Evolutionary conservation across 2,113 vertebrate species (phyloP), one percentile per base, ranked within the genome.

Genomic region (Sphyrna mokarran): DNA sequence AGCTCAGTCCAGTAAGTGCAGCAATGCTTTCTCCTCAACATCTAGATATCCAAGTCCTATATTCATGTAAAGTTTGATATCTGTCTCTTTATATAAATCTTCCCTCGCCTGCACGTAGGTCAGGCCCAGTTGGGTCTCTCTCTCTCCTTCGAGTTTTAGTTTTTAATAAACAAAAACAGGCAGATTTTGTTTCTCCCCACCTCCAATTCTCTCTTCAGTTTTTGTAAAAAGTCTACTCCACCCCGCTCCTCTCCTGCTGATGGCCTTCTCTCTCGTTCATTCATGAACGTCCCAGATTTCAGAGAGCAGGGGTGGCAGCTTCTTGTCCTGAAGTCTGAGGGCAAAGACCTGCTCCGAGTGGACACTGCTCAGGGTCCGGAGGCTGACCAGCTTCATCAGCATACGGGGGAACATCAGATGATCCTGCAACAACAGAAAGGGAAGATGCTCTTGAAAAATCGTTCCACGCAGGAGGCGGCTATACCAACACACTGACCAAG

Each of bases 271-370:
- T 26, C 76, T 43, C 58, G 37, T 5, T 94, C 78, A 98, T 68
- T 98, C 97, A 0, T 98, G 97, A 61, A 97, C 97, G 0, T 98
- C 97, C 97, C 97, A 98, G 95, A 98, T 98, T 96, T 98, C 97
- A 0, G 97, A 98, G 2, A 98, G 97, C 80, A 98, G 96, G 0
- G 97, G 97, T 0, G 97, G 97, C 85, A 98, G 96, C 96, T 98
- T 98, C 96, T 98, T 98, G 96, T 98, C 97, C 96, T 98, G 97
- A 16, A 98, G 97, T 10, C 97, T 96, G 86, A 98, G 96, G 22
- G 97, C 97, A 3, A 98, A 98, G 72, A 98, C 97, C 96, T 98
- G 97, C 96, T 98, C 97, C 0, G 97, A 98, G 96, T 98, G 97
- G 61, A 97, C 97, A 0, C 97, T 97, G 96, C 97, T 97, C 83